Evolutionary conservation across 2,888 invertebrate genomes (phyloP).

Genomic region (Eurytoma adleriae): DNA sequence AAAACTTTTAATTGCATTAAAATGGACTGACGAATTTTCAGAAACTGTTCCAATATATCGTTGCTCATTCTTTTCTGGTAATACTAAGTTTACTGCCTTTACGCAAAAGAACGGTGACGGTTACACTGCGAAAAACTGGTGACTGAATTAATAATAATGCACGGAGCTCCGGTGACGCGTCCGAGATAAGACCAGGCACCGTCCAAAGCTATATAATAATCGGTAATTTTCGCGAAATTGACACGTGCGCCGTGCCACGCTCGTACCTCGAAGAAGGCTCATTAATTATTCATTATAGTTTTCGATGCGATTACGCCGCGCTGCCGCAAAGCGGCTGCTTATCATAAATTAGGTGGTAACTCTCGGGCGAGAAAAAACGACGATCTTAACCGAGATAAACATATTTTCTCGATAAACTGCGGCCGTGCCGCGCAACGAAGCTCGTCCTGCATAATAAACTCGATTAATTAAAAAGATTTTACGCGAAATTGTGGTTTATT

Average conservation of each 20-base stretch:
- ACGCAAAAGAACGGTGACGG: no score
- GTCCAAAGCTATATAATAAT: conserved; percentile 26
- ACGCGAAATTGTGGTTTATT: conserved; percentile 30
- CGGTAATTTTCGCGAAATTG: conserved; percentile 44
- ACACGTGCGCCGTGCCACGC: conserved; percentile 28
- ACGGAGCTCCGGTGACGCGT: neutral
- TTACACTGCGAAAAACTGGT: no score
- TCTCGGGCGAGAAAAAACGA: neutral
- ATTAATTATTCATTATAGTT: conserved; percentile 52
- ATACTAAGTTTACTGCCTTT: no score
- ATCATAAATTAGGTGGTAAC: conserved; percentile 45
- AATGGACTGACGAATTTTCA: no score
- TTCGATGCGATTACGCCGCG: conserved; percentile 27
- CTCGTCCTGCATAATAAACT: conserved; percentile 36
- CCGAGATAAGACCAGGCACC: conserved; percentile 9
- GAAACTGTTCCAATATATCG: no score
- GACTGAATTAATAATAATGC: neutral
- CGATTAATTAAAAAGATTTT: conserved; percentile 41
- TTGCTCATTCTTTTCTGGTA: no score
- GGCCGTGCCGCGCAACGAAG: neutral
- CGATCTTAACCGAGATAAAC: conserved; percentile 16
- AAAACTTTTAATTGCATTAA: no score
- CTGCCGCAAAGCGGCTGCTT: conserved; percentile 14
- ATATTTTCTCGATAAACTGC: neutral
- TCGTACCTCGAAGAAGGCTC: conserved; percentile 10